phyloP scores from a whole-genome alignment of 2,797 vertebrate species.

The Sylvia borin region DNA sequence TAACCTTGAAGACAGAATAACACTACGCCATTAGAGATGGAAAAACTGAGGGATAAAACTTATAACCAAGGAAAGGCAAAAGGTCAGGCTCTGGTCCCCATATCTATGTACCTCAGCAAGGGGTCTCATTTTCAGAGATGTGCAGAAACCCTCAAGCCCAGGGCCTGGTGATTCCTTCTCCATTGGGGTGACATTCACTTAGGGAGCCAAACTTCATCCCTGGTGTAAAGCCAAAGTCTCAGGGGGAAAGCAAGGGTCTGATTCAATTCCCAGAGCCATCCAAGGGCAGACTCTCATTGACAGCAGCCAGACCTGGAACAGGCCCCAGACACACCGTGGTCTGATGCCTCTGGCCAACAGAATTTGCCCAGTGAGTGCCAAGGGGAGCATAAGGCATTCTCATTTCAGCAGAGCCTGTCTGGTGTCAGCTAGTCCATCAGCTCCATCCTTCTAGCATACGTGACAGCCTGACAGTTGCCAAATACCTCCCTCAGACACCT shows the following conservation, averaged over 20 bases:
- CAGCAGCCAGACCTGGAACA: not conserved
- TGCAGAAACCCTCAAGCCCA: not conserved
- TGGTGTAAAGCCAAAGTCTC: not conserved
- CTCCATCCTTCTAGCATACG: not conserved
- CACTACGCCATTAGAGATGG: not conserved
- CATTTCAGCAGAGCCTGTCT: slow-evolving; percentile 25
- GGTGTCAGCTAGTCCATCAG: slow-evolving; percentile 38
- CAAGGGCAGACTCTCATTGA: slow-evolving; percentile 49
- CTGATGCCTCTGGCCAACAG: slow-evolving; percentile 8
- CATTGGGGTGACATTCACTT: not conserved
- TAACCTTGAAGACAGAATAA: not conserved
- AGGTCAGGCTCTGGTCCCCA: not conserved
- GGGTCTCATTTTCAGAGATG: not conserved
- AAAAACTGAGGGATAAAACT: not conserved
- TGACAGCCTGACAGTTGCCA: slow-evolving; percentile 65
- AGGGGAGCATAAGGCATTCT: slow-evolving; percentile 44
- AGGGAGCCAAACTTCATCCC: not conserved
- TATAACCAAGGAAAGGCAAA: not conserved
- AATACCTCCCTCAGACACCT: slow-evolving; percentile 67
- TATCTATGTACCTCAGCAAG: not conserved
- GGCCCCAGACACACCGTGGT: not conserved
- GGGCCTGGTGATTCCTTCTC: not conserved
- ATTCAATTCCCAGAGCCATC: not conserved
- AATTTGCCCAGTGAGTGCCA: slow-evolving; percentile 9
- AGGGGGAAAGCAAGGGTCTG: not conserved